phyloP scores from a whole-genome alignment of 1,140 invertebrate genomes.

The Drosophila orosa region DNA sequence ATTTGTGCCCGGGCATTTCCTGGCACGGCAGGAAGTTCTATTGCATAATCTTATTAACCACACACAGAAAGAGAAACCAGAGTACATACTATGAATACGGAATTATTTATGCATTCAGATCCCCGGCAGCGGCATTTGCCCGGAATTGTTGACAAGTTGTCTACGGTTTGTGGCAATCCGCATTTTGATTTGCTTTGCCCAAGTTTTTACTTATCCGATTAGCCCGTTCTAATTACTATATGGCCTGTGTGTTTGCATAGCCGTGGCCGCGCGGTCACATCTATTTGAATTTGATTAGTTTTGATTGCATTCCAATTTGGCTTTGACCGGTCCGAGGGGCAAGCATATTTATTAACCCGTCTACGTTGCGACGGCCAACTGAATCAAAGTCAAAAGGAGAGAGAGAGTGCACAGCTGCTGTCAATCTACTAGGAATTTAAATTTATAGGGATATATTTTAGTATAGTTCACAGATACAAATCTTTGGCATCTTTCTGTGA shows the following conservation, averaged over 20 bases:
- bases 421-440: constrained; percentile 1
- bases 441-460: background rate
- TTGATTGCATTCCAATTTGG: constrained; percentile 17
- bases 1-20: constrained; percentile 35
- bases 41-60: constrained; percentile 50
- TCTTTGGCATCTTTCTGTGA: background rate
- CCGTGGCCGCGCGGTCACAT: constrained; percentile 10
- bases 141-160: constrained; percentile 39
- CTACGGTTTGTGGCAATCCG: constrained; percentile 45
- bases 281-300: constrained; percentile 41
- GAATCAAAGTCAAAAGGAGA: constrained; percentile 4
- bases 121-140: constrained; percentile 25
- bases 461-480: background rate
- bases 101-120: constrained; percentile 55
- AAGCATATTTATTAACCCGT: constrained; percentile 27
- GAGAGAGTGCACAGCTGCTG: too few species aligned
- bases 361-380: background rate
- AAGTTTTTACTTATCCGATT: constrained; percentile 42
- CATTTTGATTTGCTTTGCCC: constrained; percentile 58
- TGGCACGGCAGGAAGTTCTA: constrained; percentile 41
- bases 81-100: constrained; percentile 41
- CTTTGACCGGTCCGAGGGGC: background rate
- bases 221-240: constrained; percentile 42
- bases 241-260: constrained; percentile 18
- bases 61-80: background rate